Base-by-base conservation (phyloP, 2,113 vertebrate genomes). In the Salvelinus fontinalis region DNA sequence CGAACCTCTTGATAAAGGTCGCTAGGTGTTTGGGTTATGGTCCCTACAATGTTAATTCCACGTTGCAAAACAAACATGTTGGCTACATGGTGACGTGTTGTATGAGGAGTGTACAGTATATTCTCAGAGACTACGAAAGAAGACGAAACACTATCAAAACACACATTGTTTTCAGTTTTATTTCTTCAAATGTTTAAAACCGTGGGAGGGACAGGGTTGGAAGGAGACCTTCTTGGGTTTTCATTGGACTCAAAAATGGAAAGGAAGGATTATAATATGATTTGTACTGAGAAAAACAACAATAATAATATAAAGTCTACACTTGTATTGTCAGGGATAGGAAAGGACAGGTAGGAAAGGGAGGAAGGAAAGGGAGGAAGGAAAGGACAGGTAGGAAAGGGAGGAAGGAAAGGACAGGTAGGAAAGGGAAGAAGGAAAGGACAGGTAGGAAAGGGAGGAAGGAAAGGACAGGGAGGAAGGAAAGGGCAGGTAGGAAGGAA, bases 181-280 rank as follows among this genome's bases (percentile, higher is more conserved):
- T 94, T 94, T 95, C 91, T 94, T 93, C 89, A 92, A 94, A 5
- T 94, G 94, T 94, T 95, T 93, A 96, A 96, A 96, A 97, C 92
- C 95, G 96, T 94, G 94, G 95, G 87, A 94, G 94, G 95, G 2
- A 97, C 94, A 97, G 93, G 90, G 95, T 89, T 93, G 34, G 93
- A 94, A 95, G 34, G 34, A 34, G 6, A 7, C 34, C 34, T 34
- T 34, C n/a, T n/a, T n/a, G n/a, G 34, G 5, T 34, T 34, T 34
- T 34, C 86, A 89, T 94, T 90, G 94, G 95, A 95, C 95, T 96
- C 95, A 93, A 91, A 34, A 92, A 94, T 91, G 93, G 93, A 90
- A 90, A 90, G 1, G 8, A 9, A 44, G 39, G 39, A 9, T 11
- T 44, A 44, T 44, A 44, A 93, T 90, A 91, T 86, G 80, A 83